phyloP scores from a whole-genome alignment of 2,888 invertebrate genomes.

The Apamea monoglypha region DNA sequence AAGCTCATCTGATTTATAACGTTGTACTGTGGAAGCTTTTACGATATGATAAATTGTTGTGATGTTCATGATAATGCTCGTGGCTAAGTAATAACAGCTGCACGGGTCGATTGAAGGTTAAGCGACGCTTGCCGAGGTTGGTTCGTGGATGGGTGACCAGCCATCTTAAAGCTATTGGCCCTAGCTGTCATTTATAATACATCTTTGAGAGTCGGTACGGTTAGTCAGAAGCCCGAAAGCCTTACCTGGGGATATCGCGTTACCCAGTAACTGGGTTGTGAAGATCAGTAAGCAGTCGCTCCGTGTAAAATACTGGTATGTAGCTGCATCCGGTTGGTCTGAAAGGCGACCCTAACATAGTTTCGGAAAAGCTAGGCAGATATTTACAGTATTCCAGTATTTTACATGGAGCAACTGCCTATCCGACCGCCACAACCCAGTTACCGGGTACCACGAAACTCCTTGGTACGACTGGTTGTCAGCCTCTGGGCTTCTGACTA shows the following conservation, averaged over 20 bases:
- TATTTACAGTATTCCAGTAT: too few relatives aligned
- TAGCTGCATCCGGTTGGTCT: too few relatives aligned
- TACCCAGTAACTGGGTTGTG: neutral
- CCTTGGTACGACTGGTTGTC: too few relatives aligned
- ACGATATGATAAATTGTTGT: constrained; percentile 14
- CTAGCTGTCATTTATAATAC: neutral
- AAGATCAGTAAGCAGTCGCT: too few relatives aligned
- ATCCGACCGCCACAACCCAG: too few relatives aligned
- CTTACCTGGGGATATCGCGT: neutral
- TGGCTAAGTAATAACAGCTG: neutral
- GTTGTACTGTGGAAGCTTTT: constrained; percentile 32
- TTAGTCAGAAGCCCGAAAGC: neutral
- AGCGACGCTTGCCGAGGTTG: neutral
- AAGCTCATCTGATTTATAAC: constrained; percentile 43
- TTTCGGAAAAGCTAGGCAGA: too few relatives aligned
- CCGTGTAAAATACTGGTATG: too few relatives aligned
- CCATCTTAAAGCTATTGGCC: too few relatives aligned
- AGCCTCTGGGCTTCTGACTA: too few relatives aligned
- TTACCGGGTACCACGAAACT: too few relatives aligned
- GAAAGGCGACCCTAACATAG: too few relatives aligned
- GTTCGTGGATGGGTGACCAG: neutral
- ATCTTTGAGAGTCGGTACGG: neutral
- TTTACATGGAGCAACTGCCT: too few relatives aligned
- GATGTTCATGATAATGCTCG: constrained; percentile 1
- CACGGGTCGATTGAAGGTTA: neutral